Percentiles rank a stretch among this genome's conserved stretches.
Evolutionary conservation across 2,888 invertebrate species (phyloP).

Genomic region (Gryllus longicercus): DNA sequence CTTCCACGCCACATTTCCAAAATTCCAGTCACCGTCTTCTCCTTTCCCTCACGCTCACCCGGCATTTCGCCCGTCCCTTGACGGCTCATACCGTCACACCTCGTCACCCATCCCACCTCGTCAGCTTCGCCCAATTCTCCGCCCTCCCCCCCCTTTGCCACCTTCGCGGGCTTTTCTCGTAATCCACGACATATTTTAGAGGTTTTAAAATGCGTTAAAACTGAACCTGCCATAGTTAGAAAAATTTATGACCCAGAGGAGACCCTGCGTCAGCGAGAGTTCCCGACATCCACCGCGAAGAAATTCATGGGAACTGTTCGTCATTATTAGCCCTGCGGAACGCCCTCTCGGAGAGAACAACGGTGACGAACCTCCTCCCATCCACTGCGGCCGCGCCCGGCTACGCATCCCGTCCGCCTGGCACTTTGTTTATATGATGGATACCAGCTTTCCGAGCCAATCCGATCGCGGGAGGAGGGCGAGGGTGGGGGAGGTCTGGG

Average conservation of each 20-base stretch:
- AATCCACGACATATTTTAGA: background rate
- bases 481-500: background rate
- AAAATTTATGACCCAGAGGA: background rate
- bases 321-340: background rate
- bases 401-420: background rate
- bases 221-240: background rate
- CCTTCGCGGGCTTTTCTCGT: background rate
- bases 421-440: slow-evolving; percentile 3
- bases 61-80: no score
- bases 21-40: no score
- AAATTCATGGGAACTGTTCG: background rate
- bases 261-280: background rate
- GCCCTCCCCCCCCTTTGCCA: background rate
- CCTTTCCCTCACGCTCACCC: no score
- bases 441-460: background rate
- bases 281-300: background rate
- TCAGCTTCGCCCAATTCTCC: background rate
- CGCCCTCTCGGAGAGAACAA: background rate
- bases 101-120: no score
- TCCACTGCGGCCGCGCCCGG: background rate
- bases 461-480: background rate
- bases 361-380: background rate
- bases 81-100: no score
- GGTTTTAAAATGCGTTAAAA: background rate
- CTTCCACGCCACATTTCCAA: no score